These are phyloP conservation scores for Malachius bipustulatus DNA, from an alignment of 2,888 invertebrate species.

Conservation along the genomic window DNA sequence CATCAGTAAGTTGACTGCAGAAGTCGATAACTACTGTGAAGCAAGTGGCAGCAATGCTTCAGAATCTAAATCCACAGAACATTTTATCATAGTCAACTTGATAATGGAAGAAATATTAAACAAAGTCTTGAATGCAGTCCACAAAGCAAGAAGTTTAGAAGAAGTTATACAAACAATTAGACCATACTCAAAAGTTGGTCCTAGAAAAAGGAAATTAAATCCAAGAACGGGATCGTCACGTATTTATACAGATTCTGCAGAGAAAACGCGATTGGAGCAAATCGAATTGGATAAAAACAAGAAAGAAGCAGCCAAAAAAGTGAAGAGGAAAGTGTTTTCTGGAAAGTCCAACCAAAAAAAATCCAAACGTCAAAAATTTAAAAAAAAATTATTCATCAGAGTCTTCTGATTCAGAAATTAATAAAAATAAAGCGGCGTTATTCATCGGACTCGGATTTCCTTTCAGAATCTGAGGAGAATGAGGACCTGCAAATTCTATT, in stretches of 20 bases:
- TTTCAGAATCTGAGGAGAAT: conserved; percentile 3
- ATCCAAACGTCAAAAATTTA: not conserved
- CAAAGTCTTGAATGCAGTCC: conserved; percentile 5
- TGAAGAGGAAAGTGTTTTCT: not conserved
- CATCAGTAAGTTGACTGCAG: not conserved
- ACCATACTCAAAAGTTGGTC: conserved; percentile 3
- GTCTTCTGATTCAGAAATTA: conserved; percentile 6
- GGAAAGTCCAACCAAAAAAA: conserved; percentile 4
- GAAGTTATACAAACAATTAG: conserved; percentile 4
- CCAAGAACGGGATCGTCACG: conserved; percentile 2
- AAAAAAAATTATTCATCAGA: conserved; percentile 5
- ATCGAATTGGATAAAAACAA: too few species aligned
- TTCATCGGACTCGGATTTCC: conserved; percentile 5
- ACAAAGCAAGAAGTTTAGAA: conserved; percentile 5
- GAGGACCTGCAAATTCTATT: conserved; percentile 6
- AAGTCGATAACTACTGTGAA: conserved; percentile 1
- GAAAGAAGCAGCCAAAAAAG: conserved; percentile 1
- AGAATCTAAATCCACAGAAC: conserved; percentile 4
- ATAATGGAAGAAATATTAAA: conserved; percentile 6
- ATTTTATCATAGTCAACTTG: conserved; percentile 3
- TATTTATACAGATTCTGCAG: conserved; percentile 5
- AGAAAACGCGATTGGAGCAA: too few species aligned
- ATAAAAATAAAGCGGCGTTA: conserved; percentile 2
- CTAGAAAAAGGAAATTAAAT: conserved; percentile 2
- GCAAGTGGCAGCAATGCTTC: conserved; percentile 3